Conservation (phyloP, 2,113 vertebrate genomes). For the Larimichthys polyactis region DNA sequence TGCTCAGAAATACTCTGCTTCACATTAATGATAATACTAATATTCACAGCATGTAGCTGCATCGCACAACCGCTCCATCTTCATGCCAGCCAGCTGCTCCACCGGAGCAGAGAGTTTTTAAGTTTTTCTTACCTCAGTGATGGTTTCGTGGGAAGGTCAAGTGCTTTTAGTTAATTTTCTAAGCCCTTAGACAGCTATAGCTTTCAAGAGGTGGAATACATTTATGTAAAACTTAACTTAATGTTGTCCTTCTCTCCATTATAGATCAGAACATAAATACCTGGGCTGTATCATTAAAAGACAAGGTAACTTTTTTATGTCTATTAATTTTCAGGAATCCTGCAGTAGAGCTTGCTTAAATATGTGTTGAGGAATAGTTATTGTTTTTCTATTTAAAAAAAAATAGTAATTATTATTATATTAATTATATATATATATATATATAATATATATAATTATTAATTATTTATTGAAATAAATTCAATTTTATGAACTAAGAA, state of each 20-base stretch:
- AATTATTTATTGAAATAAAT: not conserved
- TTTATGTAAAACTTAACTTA: not conserved
- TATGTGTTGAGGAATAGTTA: not conserved
- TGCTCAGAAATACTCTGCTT: not conserved
- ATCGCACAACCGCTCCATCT: constrained; percentile 6
- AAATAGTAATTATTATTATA: no score
- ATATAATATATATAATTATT: no score
- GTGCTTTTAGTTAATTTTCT: not conserved
- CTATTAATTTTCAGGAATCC: constrained; percentile 4
- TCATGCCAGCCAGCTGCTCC: not conserved
- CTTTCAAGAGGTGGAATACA: not conserved
- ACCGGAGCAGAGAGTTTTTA: not conserved
- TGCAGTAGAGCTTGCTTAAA: not conserved
- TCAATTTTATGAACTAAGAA: not conserved
- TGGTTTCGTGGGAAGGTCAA: constrained; percentile 17
- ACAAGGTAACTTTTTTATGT: constrained; percentile 64
- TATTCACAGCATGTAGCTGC: constrained; percentile 3
- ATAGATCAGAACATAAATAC: constrained; percentile 38
- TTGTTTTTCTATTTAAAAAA: not conserved
- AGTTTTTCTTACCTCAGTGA: constrained; percentile 10
- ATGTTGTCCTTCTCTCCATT: constrained; percentile 18
- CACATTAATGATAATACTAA: constrained; percentile 20
- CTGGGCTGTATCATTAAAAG: constrained; percentile 72
- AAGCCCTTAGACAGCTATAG: not conserved
- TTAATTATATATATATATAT: no score